These are phyloP conservation scores for Grammomys surdaster DNA, from an alignment of 2,113 vertebrate genomes.

Conservation along the genomic window DNA sequence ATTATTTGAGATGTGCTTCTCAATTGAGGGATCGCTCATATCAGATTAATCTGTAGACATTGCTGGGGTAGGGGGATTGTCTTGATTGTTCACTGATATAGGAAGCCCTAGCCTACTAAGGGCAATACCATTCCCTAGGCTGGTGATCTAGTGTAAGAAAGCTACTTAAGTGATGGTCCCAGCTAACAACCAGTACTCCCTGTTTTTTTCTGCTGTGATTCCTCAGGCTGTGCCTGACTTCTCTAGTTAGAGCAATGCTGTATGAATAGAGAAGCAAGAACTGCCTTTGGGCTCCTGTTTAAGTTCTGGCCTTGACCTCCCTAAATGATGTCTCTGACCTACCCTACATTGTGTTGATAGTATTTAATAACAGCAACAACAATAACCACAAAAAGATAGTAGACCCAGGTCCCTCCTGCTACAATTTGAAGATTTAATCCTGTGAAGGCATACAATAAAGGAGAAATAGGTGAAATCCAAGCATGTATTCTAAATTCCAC, in stretches of 20 bases:
- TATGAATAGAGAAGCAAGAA: background rate
- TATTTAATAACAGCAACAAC: background rate
- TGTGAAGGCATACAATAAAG: too few relatives aligned
- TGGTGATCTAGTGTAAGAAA: too few relatives aligned
- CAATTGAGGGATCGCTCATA: background rate
- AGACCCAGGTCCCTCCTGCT: fast-evolving
- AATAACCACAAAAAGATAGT: background rate
- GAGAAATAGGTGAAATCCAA: background rate
- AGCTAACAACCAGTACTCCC: background rate
- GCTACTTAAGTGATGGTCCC: background rate
- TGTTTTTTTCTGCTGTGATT: background rate
- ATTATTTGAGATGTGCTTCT: too few relatives aligned
- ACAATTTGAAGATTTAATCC: fast-evolving
- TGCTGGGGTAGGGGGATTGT: background rate
- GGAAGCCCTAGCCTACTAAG: background rate
- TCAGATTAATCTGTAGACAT: background rate
- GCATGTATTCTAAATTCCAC: too few relatives aligned
- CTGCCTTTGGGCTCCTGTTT: background rate
- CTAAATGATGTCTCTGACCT: background rate
- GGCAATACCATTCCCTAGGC: background rate
- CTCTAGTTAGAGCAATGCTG: background rate
- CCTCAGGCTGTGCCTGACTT: too few relatives aligned
- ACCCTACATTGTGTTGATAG: background rate
- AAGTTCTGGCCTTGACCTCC: background rate
- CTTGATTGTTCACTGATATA: background rate